Conservation (phyloP, 2,113 vertebrate genomes). For the Neolamprologus caudopunctatus region DNA sequence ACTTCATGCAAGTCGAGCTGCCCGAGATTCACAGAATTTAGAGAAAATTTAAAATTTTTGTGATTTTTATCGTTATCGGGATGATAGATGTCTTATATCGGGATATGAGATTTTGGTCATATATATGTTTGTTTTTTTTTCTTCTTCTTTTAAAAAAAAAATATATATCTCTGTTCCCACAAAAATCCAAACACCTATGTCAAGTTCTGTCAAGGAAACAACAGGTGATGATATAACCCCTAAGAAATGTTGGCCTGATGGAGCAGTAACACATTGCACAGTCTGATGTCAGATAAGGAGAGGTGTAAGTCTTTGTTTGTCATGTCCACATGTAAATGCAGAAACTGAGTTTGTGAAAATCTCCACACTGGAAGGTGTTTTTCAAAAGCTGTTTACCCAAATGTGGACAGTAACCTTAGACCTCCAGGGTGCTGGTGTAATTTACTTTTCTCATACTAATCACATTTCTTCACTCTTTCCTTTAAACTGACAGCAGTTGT, state of each 20-base stretch:
- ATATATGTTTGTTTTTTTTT: fast-evolving
- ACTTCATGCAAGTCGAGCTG: too few species aligned
- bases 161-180: fast-evolving
- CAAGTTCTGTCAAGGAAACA: background rate
- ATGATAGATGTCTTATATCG: background rate
- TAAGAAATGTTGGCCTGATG: background rate
- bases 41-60: fast-evolving
- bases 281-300: background rate
- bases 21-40: fast-evolving
- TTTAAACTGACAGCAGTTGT: background rate
- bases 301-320: background rate
- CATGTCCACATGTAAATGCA: background rate
- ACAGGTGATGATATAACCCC: background rate
- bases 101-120: background rate
- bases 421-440: too few species aligned
- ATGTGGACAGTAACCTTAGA: background rate
- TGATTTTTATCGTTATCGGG: background rate
- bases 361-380: background rate
- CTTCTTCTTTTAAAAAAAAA: fast-evolving
- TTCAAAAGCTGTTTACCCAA: background rate
- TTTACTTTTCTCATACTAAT: too few species aligned
- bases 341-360: background rate
- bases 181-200: fast-evolving
- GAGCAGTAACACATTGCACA: background rate
- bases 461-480: too few species aligned